Conservation (phyloP, 2,888 invertebrate genomes). For the Priocnemis perturbator region DNA sequence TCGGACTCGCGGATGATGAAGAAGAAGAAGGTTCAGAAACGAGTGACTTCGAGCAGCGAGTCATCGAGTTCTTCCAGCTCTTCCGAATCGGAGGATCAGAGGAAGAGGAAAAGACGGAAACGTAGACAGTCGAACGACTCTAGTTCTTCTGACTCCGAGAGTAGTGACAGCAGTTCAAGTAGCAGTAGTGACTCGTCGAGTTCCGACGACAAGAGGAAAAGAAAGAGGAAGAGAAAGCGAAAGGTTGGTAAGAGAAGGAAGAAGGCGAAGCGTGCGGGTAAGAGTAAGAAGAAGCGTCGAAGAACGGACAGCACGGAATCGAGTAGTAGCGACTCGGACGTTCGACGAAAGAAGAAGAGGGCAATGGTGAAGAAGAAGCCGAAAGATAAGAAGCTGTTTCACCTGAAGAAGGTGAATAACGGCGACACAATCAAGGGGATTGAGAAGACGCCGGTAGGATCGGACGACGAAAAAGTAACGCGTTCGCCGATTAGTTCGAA, state of each 20-base stretch:
- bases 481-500: constrained; percentile 22
- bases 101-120: constrained; percentile 39
- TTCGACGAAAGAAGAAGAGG: constrained; percentile 39
- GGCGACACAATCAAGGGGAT: constrained; percentile 30
- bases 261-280: constrained; percentile 59
- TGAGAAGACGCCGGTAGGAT: constrained; percentile 31
- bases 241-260: constrained; percentile 58
- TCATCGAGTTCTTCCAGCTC: constrained; percentile 59
- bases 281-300: constrained; percentile 61
- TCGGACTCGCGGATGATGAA: constrained; percentile 40
- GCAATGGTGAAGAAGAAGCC: constrained; percentile 31
- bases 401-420: constrained; percentile 24
- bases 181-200: constrained; percentile 63
- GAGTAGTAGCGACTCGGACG: constrained; percentile 66
- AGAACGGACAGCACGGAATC: constrained; percentile 60
- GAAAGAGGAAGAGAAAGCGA: constrained; percentile 51
- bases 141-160: constrained; percentile 64
- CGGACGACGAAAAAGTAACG: constrained; percentile 23
- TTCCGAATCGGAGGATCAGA: constrained; percentile 56
- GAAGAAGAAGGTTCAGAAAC: constrained; percentile 44
- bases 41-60: constrained; percentile 56
- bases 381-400: constrained; percentile 22
- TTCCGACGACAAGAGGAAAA: constrained; percentile 55
- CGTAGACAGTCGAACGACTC: constrained; percentile 48
- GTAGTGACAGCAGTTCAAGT: constrained; percentile 60